These are phyloP conservation scores for Caenorhabditis wallacei DNA, from an alignment of 2,888 invertebrate species.

Conservation along the genomic window DNA sequence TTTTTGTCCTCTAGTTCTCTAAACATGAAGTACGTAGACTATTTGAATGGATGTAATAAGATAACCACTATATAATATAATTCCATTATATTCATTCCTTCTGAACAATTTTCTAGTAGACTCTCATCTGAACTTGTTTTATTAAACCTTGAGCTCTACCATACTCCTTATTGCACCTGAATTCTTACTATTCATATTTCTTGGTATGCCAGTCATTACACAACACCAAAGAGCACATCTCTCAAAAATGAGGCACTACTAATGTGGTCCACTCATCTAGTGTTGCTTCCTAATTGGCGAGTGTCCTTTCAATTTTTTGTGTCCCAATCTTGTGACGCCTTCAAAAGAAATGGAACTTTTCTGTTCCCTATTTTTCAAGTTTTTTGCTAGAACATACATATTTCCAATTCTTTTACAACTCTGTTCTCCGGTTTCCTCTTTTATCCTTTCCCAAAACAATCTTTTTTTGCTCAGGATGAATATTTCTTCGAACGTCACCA, in stretches of 20 bases:
- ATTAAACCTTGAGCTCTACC: background rate
- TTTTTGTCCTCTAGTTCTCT: no score
- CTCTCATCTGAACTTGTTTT: background rate
- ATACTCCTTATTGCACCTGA: background rate
- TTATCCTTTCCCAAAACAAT: no score
- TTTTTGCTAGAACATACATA: no score
- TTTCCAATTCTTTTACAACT: background rate
- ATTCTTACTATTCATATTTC: background rate
- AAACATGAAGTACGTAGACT: background rate
- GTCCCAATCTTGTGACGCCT: background rate
- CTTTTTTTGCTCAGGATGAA: constrained; percentile 19
- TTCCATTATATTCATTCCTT: no score
- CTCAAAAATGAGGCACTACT: background rate
- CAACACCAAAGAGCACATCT: constrained; percentile 20
- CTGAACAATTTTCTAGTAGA: no score
- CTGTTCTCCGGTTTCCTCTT: background rate
- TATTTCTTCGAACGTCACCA: constrained; percentile 1
- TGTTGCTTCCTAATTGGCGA: constrained; percentile 1
- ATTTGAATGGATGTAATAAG: background rate
- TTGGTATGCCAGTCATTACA: background rate
- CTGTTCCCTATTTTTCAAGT: background rate
- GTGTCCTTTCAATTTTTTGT: background rate
- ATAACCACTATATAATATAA: background rate
- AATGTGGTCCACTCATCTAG: background rate
- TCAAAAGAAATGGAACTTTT: no score